Conservation (phyloP, 1,140 invertebrate genomes). For the Himalopsyche phryganea region DNA sequence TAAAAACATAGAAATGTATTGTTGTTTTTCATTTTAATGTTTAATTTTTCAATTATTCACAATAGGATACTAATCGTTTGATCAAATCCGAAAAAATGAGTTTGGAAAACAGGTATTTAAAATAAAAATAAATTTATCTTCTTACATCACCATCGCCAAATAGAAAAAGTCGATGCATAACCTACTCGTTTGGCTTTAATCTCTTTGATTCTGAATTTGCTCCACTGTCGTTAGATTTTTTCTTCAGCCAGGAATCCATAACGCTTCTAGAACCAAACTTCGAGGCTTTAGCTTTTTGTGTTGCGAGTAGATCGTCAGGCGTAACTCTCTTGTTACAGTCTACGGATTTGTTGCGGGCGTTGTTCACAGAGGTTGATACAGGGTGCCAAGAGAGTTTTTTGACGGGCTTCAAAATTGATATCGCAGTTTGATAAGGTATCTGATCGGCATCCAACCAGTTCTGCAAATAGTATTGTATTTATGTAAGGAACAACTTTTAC, state of each 20-base stretch:
- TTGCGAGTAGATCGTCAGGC: not conserved
- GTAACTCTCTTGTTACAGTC: constrained; percentile 60
- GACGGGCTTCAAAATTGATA: constrained; percentile 53
- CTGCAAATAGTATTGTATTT: constrained; percentile 43
- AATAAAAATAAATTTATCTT: too few relatives aligned
- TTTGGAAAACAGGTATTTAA: too few relatives aligned
- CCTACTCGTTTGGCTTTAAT: too few relatives aligned
- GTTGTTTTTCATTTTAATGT: too few relatives aligned
- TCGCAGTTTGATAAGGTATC: constrained; percentile 54
- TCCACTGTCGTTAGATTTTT: not conserved
- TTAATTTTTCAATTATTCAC: too few relatives aligned
- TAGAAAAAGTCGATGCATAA: too few relatives aligned
- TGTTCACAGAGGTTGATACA: constrained; percentile 70
- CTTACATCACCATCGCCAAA: too few relatives aligned
- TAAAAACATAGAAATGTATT: too few relatives aligned
- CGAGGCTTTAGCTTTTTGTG: constrained; percentile 1
- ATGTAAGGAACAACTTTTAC: too few relatives aligned
- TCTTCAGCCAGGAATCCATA: constrained; percentile 41
- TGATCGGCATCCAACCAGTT: constrained; percentile 67
- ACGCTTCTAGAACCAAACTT: constrained; percentile 37
- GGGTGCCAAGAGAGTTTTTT: constrained; percentile 61
- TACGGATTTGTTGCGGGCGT: constrained; percentile 65
- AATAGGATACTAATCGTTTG: too few relatives aligned
- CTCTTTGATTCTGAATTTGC: too few relatives aligned
- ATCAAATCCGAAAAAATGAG: too few relatives aligned